A percentile compares a stretch with the other conserved stretches of the same genome.
Conservation (phyloP, 2,797 vertebrate species). For the Cirrhinus mrigala region DNA sequence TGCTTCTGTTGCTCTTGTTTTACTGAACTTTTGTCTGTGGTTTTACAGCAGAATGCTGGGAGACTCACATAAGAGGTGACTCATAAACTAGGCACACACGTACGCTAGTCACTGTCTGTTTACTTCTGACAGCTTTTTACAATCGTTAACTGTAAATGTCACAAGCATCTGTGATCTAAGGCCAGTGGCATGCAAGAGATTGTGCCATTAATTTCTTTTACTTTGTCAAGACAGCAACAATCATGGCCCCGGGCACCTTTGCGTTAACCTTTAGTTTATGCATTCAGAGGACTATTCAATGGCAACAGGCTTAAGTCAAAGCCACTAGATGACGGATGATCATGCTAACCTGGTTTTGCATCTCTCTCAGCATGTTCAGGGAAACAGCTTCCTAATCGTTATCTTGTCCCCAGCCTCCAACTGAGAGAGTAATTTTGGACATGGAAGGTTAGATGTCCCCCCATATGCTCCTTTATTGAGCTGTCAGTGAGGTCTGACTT, state of each 20-base stretch:
- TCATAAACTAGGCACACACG: constrained; percentile 57
- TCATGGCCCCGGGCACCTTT: constrained; percentile 4
- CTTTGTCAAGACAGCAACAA: constrained; percentile 19
- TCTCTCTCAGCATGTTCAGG: constrained; percentile 60
- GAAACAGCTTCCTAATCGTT: constrained; percentile 67
- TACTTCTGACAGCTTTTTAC: constrained; percentile 55
- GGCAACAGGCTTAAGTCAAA: constrained; percentile 42
- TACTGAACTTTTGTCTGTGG: constrained; percentile 54
- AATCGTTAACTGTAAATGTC: constrained; percentile 59
- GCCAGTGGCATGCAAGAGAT: constrained; percentile 42
- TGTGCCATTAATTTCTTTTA: constrained; percentile 36
- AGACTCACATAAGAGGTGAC: constrained; percentile 52
- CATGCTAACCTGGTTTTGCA: constrained; percentile 56
- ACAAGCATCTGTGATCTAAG: constrained; percentile 62
- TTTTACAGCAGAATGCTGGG: constrained; percentile 55
- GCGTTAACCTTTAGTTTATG: constrained; percentile 25
- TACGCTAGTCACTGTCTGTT: constrained; percentile 58
- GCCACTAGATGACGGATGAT: constrained; percentile 57
- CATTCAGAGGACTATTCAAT: constrained; percentile 23
- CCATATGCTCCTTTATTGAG: constrained; percentile 70
- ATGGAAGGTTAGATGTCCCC: constrained; percentile 64
- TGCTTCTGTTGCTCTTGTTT: constrained; percentile 48
- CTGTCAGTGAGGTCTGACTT: constrained; percentile 61
- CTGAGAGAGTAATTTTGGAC: constrained; percentile 65
- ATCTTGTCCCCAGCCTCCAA: constrained; percentile 65